A percentile compares a stretch with the other conserved stretches of the same genome.
phyloP scores from a whole-genome alignment of 2,113 vertebrate genomes.

The Rhegmatorhina hoffmannsi region DNA sequence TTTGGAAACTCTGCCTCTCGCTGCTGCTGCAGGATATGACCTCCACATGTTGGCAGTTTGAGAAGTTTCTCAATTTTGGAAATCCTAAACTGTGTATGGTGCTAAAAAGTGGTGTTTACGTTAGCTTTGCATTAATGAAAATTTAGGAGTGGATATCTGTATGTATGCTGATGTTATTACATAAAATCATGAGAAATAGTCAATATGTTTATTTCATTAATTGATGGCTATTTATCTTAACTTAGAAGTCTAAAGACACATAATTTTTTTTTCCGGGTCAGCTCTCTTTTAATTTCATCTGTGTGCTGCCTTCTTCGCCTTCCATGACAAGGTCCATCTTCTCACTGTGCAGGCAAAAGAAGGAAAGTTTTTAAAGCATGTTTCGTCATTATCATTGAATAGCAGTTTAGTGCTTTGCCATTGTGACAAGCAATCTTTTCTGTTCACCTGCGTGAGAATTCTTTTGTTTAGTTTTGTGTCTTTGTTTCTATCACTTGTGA shows the following conservation, averaged over 20 bases:
- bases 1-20: fast-evolving
- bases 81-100: background rate
- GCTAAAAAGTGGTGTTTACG: fast-evolving
- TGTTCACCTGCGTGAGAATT: background rate
- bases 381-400: background rate
- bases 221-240: background rate
- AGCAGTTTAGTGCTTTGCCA: background rate
- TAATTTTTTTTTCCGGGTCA: background rate
- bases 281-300: background rate
- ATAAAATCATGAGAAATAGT: background rate
- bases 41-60: background rate
- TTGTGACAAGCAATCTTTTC: background rate
- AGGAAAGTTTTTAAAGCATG: background rate
- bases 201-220: background rate
- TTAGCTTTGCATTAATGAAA: background rate
- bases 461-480: background rate
- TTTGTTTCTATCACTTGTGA: background rate
- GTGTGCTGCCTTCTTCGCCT: background rate
- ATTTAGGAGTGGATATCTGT: background rate
- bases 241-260: background rate
- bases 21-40: background rate
- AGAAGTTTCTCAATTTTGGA: background rate
- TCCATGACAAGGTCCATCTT: background rate
- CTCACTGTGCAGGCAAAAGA: background rate
- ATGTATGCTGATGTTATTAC: background rate